Conservation (phyloP, 2,797 vertebrate genomes). For the Psittacula derbiana region DNA sequence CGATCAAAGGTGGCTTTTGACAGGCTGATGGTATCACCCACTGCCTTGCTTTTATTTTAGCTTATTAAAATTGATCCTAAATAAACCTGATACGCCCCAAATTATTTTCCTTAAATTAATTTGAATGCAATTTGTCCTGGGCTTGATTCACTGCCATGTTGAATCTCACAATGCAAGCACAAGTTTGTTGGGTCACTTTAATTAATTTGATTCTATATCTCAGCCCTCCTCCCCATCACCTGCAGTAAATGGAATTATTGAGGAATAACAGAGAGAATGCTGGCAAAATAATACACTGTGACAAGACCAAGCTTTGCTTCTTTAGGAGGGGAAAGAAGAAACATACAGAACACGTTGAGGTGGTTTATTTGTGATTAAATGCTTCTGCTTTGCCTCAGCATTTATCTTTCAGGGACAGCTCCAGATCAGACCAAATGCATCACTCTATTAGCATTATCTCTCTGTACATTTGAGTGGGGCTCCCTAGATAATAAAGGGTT, state of each 20-base stretch:
- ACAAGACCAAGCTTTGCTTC: conserved; percentile 28
- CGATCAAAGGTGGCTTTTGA: conserved; percentile 45
- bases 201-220: conserved; percentile 70
- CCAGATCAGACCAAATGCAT: conserved; percentile 56
- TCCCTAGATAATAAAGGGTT: conserved; percentile 43
- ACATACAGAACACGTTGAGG: conserved; percentile 2
- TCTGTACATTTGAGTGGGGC: conserved; percentile 42
- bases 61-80: conserved; percentile 77
- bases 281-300: conserved; percentile 27
- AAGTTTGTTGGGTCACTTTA: conserved; percentile 60
- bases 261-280: conserved; percentile 58
- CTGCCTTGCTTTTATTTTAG: conserved; percentile 66
- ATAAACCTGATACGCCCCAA: conserved; percentile 71
- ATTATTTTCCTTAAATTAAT: conserved; percentile 73
- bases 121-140: conserved; percentile 65
- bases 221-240: conserved; percentile 49
- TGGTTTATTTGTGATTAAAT: conserved; percentile 70
- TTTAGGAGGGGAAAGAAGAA: neutral
- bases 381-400: conserved; percentile 44
- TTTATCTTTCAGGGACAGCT: conserved; percentile 66
- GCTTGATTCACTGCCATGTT: conserved; percentile 37
- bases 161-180: conserved; percentile 46
- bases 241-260: conserved; percentile 64
- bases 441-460: conserved; percentile 73
- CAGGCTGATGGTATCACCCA: conserved; percentile 53